phyloP scores from a whole-genome alignment of 2,888 invertebrate species.

The Perdita meconis region DNA sequence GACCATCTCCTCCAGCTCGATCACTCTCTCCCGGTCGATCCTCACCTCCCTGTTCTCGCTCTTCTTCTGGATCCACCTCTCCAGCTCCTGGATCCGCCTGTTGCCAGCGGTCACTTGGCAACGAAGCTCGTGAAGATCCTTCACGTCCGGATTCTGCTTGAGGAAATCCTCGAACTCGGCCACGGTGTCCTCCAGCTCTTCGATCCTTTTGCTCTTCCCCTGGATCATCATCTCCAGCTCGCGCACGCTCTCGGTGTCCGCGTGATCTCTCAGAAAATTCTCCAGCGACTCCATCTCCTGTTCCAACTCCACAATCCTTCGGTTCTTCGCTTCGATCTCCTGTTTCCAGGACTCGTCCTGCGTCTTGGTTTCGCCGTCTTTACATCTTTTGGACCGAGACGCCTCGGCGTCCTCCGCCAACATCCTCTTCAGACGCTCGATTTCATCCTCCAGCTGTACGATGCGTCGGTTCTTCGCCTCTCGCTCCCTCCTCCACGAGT shows the following conservation, averaged over 20 bases:
- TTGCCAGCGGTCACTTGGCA: conserved; percentile 69
- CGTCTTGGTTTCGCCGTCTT: conserved; percentile 21
- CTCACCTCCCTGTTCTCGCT: conserved; percentile 84
- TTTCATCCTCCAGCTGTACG: conserved; percentile 47
- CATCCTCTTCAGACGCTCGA: conserved; percentile 20
- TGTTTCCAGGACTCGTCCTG: conserved; percentile 53
- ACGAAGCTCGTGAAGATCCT: conserved; percentile 80
- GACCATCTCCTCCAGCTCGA: conserved; percentile 80
- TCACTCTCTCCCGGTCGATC: conserved; percentile 75
- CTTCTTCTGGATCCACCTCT: conserved; percentile 86
- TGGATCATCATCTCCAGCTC: conserved; percentile 86
- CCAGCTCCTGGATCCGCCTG: conserved; percentile 79
- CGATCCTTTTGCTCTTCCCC: conserved; percentile 89
- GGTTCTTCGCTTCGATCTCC: conserved; percentile 82
- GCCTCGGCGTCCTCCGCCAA: conserved; percentile 6
- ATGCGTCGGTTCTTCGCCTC: conserved; percentile 44
- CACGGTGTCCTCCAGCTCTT: conserved; percentile 90
- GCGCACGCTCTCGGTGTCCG: conserved; percentile 86
- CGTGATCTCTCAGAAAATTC: conserved; percentile 86
- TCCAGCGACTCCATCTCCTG: conserved; percentile 86
- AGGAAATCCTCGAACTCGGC: conserved; percentile 86
- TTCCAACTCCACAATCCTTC: conserved; percentile 86
- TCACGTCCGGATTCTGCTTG: conserved; percentile 84
- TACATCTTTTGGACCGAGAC: not conserved
- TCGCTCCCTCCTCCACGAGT: conserved; percentile 46